Conservation (phyloP, 2,797 vertebrate species). For the Vireo griseus region DNA sequence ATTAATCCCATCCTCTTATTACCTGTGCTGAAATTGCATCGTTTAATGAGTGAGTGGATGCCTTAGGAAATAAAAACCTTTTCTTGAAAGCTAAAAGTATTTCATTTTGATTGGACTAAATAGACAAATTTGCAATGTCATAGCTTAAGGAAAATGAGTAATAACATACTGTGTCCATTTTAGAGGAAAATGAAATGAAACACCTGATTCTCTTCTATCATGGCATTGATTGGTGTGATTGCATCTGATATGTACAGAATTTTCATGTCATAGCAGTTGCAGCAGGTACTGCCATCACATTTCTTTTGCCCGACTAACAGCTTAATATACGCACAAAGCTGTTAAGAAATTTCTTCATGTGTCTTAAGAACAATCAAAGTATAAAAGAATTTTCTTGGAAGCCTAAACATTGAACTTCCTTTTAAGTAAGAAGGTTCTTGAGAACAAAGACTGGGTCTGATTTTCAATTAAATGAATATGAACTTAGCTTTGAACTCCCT, state of each 20-base stretch:
- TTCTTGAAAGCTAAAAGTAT: background rate
- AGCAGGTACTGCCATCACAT: background rate
- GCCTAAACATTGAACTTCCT: background rate
- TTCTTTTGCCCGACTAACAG: background rate
- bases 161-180: background rate
- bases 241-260: background rate
- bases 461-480: background rate
- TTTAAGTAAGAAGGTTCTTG: background rate
- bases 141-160: background rate
- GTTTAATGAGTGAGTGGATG: background rate
- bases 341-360: background rate
- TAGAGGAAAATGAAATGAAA: background rate
- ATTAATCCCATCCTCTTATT: background rate
- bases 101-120: background rate
- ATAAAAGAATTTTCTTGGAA: background rate
- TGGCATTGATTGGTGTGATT: background rate
- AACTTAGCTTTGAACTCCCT: background rate
- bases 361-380: background rate
- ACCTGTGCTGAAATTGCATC: background rate
- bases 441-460: background rate
- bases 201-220: background rate
- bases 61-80: background rate
- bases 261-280: background rate
- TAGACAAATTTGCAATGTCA: background rate
- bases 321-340: background rate